These are phyloP conservation scores for Stomatorhinus walkeri DNA, from an alignment of 2,797 vertebrate species.

Conservation along the genomic window DNA sequence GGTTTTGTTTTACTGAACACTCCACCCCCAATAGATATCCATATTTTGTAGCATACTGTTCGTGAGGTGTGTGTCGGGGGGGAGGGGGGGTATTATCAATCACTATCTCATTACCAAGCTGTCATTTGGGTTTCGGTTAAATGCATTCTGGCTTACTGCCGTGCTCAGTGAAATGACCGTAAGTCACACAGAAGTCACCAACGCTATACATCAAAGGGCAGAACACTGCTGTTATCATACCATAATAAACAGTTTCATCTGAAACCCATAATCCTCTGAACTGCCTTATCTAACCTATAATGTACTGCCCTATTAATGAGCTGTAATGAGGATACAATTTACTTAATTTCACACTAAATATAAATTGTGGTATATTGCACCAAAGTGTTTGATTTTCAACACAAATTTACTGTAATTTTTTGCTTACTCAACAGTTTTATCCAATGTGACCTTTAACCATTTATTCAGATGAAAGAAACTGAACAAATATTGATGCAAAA, in stretches of 20 bases:
- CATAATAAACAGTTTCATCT: constrained; percentile 69
- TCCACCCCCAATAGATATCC: constrained; percentile 2
- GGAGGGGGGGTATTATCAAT: constrained; percentile 62
- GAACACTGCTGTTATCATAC: constrained; percentile 66
- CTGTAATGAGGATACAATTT: constrained; percentile 70
- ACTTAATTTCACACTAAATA: constrained; percentile 51
- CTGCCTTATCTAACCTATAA: constrained; percentile 57
- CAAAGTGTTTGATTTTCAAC: not conserved
- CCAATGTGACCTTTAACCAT: not conserved
- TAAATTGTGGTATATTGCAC: constrained; percentile 33
- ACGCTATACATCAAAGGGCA: constrained; percentile 65
- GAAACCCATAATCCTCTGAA: constrained; percentile 57
- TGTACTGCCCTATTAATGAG: constrained; percentile 47
- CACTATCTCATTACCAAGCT: constrained; percentile 74
- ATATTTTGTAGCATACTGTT: constrained; percentile 58
- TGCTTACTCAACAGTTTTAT: not conserved
- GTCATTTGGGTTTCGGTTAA: constrained; percentile 72
- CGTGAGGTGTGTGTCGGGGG: constrained; percentile 43
- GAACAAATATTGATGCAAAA: not conserved
- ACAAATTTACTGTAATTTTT: not conserved
- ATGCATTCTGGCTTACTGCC: constrained; percentile 74
- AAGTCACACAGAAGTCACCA: constrained; percentile 70
- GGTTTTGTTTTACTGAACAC: not conserved
- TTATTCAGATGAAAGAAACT: not conserved
- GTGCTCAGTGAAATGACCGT: constrained; percentile 79